These are phyloP conservation scores for Microctenopoma stevenorrisi DNA, from an alignment of 2,797 vertebrate species.

Conservation along the genomic window DNA sequence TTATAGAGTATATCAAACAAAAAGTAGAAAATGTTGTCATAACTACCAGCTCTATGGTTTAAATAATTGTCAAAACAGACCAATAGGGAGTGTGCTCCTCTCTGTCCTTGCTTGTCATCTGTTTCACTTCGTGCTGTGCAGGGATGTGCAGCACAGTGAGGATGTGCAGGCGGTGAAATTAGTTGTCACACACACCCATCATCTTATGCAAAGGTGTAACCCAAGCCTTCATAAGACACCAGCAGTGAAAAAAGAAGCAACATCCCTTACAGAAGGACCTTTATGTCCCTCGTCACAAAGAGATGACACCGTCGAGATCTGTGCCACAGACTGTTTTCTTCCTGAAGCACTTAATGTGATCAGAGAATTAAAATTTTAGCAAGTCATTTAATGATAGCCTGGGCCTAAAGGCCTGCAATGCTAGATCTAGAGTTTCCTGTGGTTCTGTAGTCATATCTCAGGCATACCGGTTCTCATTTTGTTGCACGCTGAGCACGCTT, in stretches of 20 bases:
- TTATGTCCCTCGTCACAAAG: slow-evolving; percentile 73
- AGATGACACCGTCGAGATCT: slow-evolving; percentile 83
- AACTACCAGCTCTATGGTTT: background rate
- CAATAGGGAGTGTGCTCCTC: background rate
- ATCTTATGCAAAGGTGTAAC: slow-evolving; percentile 79
- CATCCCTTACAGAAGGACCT: slow-evolving; percentile 58
- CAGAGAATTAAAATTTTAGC: slow-evolving; percentile 90
- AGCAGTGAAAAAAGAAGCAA: slow-evolving; percentile 36
- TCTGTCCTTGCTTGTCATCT: slow-evolving; percentile 35
- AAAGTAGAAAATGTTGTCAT: too few relatives aligned
- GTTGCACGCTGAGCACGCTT: slow-evolving; percentile 60
- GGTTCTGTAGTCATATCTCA: slow-evolving; percentile 72
- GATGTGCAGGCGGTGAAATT: slow-evolving; percentile 71
- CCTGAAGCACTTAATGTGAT: slow-evolving; percentile 89
- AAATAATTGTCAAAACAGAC: background rate
- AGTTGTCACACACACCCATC: slow-evolving; percentile 67
- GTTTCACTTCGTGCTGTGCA: slow-evolving; percentile 70
- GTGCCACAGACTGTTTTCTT: slow-evolving; percentile 82
- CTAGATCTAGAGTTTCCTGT: slow-evolving; percentile 79
- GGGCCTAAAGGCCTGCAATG: slow-evolving; percentile 61
- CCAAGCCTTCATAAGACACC: slow-evolving; percentile 68
- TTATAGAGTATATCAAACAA: too few relatives aligned
- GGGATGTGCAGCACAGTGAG: slow-evolving; percentile 41
- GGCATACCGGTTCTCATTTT: slow-evolving; percentile 50
- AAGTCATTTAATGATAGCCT: slow-evolving; percentile 82